Base-by-base conservation (phyloP, 1,140 invertebrate species). In the Cydia strobilella region DNA sequence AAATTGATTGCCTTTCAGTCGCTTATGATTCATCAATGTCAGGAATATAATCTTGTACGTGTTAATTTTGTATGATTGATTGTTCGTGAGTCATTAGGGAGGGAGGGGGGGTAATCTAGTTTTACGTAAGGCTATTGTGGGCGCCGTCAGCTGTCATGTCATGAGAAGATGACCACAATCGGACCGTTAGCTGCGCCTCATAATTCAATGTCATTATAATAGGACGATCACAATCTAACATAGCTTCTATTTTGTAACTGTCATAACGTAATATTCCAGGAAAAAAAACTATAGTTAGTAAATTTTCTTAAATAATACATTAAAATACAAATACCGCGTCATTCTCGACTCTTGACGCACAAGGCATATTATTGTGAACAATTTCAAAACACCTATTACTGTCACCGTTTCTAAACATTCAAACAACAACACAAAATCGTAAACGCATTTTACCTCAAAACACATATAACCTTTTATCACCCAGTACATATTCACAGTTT, bases 11-110 rank as follows among this genome's bases (percentile, higher is more conserved):
- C 86, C 86, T 91, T 90, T 88, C 82, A 84, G 84, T 86, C 82
- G 84, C 82, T 88, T 91, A 91, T 91, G 89, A 91, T 91, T 91
- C 87, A 91, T 93, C 90, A 93, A 80, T 88, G 91, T 93, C 91
- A 86, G 81, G 82, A 88, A 83, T 84, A 86, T 87, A 88, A 86
- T 89, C 82, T 85, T 88, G 85, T 84, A 90, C 85, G 90, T 90
- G 91, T 91, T 92, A 92, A 92, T 91, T 90, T 89, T 76, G 82
- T 89, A 90, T 91, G 90, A 93, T 91, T 93, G 89, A 93, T 93
- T 82, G 86, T 89, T 82, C 76, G 79, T 82, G 72, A 76, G 88
- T 89, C 89, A 90, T 92, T 92, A 91, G 77, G 77, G 72, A 18
- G n/a, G 66, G 74, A 75, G 63, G 79, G 81, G 76, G 66, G 74